phyloP scores from a whole-genome alignment of 2,113 vertebrate genomes.

The Glaucomys volans region DNA sequence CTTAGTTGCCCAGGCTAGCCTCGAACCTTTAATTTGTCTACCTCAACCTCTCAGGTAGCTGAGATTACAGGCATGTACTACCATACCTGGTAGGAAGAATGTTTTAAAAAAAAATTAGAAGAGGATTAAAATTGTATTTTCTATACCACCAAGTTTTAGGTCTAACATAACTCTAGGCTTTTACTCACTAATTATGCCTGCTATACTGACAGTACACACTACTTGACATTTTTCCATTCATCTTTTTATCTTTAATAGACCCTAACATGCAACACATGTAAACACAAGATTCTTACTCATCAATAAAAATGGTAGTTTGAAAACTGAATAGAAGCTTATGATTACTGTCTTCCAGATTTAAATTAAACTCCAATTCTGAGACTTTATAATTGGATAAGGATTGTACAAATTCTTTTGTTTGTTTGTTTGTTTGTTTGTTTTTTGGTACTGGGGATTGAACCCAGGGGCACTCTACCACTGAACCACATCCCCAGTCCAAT shows the following conservation, averaged over 20 bases:
- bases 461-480: too few relatives aligned
- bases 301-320: slow-evolving; percentile 6
- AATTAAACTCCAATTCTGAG: slow-evolving; percentile 51
- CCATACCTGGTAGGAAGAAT: not conserved
- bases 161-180: slow-evolving; percentile 28
- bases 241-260: slow-evolving; percentile 30
- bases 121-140: slow-evolving; percentile 46
- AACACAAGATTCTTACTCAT: slow-evolving; percentile 22
- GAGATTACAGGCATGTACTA: too few relatives aligned
- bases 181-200: slow-evolving; percentile 29
- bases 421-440: too few relatives aligned
- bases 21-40: too few relatives aligned
- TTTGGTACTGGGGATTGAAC: too few relatives aligned
- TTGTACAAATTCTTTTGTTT: not conserved
- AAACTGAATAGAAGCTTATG: slow-evolving; percentile 25
- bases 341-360: slow-evolving; percentile 48
- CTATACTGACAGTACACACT: not conserved
- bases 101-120: slow-evolving; percentile 43
- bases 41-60: too few relatives aligned
- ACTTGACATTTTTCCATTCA: slow-evolving; percentile 32
- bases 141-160: slow-evolving; percentile 17
- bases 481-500: too few relatives aligned
- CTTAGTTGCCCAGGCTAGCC: too few relatives aligned
- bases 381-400: slow-evolving; percentile 41
- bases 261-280: not conserved